A percentile compares a stretch with the other conserved stretches of the same genome.
Conservation (phyloP, 2,797 vertebrate genomes). For the Hyperoplus lanceolatus region DNA sequence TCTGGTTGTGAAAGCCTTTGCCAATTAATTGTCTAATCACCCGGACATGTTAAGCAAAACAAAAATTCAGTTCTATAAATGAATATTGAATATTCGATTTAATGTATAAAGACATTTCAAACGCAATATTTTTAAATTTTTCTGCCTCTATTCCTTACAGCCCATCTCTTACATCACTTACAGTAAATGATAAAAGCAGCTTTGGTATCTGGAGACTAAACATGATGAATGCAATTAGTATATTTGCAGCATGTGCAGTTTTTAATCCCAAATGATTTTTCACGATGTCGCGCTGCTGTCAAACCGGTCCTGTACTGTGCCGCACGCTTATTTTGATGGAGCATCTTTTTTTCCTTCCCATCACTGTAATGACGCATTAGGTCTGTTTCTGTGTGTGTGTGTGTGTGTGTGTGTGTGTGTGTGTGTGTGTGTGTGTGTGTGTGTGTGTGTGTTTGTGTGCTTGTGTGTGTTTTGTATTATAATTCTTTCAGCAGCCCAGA, state of each 20-base stretch:
- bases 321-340: constrained; percentile 57
- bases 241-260: constrained; percentile 42
- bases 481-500: constrained; percentile 57
- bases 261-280: constrained; percentile 37
- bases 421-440: constrained; percentile 41
- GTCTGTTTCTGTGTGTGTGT: too few species aligned
- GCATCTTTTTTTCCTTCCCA: constrained; percentile 39
- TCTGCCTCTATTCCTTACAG: neutral
- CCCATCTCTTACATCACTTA: neutral
- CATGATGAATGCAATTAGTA: constrained; percentile 19
- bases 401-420: constrained; percentile 21
- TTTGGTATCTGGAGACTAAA: constrained; percentile 4
- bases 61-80: neutral
- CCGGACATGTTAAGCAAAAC: neutral
- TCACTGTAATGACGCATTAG: constrained; percentile 55
- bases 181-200: neutral
- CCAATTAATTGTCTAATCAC: neutral
- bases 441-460: constrained; percentile 8
- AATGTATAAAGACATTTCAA: neutral
- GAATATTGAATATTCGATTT: neutral
- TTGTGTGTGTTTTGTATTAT: constrained; percentile 42
- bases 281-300: constrained; percentile 43
- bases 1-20: neutral
- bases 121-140: neutral
- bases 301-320: constrained; percentile 31